Conservation (phyloP, 2,888 invertebrate species). For the Rhingia campestris region DNA sequence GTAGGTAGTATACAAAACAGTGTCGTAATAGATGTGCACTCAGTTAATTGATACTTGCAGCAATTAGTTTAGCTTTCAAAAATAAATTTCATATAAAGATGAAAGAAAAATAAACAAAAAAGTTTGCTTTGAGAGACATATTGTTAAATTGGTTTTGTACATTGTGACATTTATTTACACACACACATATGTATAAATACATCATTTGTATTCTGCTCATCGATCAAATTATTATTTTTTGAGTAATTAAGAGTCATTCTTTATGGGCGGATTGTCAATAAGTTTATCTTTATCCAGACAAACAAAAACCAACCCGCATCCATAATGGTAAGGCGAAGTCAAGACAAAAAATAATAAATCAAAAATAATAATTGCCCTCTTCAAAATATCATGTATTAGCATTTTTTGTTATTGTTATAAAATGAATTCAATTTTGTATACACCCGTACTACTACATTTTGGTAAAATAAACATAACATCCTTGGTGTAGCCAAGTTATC, state of each 20-base stretch:
- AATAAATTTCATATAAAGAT: background rate
- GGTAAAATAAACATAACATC: no score
- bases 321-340: background rate
- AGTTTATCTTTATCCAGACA: constrained; percentile 48
- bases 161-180: background rate
- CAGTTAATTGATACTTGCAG: background rate
- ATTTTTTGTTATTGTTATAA: background rate
- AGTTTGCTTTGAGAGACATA: constrained; percentile 2
- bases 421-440: background rate
- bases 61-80: constrained; percentile 6
- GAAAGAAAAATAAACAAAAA: constrained; percentile 6
- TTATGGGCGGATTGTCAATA: constrained; percentile 49
- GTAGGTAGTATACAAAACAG: background rate
- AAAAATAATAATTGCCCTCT: constrained; percentile 10
- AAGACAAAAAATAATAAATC: background rate
- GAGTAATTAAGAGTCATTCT: constrained; percentile 40
- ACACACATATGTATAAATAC: background rate
- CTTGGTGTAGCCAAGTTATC: no score
- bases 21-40: background rate
- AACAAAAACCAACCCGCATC: constrained; percentile 11
- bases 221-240: constrained; percentile 22
- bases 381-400: background rate
- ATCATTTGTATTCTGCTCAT: constrained; percentile 54
- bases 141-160: background rate
- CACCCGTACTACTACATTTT: no score